Percentiles rank a stretch among this genome's conserved stretches.
Conservation (phyloP, 2,797 vertebrate genomes). For the Gallinago nigripennis region DNA sequence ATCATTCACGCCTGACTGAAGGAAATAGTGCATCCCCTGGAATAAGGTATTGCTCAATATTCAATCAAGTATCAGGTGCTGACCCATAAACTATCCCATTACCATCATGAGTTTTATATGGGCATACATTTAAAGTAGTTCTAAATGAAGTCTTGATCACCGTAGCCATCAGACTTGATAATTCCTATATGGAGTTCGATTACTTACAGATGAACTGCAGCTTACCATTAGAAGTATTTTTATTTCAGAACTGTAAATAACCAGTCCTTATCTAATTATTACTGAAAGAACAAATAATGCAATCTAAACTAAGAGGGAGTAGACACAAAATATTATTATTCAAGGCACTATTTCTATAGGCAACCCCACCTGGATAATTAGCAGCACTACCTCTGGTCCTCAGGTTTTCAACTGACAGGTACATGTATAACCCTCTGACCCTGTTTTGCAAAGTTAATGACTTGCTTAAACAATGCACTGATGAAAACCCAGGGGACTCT, state of each 20-base stretch:
- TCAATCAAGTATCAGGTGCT: background rate
- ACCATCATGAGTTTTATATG: background rate
- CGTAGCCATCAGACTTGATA: background rate
- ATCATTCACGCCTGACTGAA: background rate
- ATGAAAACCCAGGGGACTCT: background rate
- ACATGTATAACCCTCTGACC: background rate
- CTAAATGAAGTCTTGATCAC: background rate
- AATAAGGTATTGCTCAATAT: background rate
- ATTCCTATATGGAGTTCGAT: background rate
- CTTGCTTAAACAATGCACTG: background rate
- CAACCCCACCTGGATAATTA: background rate
- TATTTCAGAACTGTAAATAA: background rate
- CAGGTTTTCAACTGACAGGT: background rate
- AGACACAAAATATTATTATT: background rate
- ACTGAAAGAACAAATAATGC: background rate
- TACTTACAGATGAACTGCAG: background rate
- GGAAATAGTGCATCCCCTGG: background rate
- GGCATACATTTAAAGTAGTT: background rate
- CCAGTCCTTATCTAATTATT: background rate
- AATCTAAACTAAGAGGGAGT: background rate
- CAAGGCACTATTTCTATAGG: background rate
- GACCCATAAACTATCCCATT: background rate
- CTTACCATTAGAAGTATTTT: background rate
- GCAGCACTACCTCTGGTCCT: background rate
- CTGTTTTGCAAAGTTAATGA: background rate